Conservation (phyloP, 2,888 invertebrate genomes). For the Agrotis exclamationis region DNA sequence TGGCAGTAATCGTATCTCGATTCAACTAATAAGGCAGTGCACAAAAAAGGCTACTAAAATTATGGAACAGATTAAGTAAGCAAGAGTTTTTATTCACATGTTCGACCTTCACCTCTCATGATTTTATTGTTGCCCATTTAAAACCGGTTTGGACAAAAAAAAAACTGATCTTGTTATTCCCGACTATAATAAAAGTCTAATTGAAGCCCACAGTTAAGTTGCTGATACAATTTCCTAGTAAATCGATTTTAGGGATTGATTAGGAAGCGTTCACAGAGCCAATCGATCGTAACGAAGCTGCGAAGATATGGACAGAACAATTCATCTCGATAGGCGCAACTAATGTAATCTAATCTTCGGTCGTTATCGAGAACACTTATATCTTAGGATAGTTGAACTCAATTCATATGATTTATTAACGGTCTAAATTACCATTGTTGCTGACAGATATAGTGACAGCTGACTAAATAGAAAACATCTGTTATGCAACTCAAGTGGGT, state of each 20-base stretch:
- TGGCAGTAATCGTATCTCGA: conserved; percentile 38
- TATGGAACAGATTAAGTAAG: conserved; percentile 32
- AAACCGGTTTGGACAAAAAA: conserved; percentile 21
- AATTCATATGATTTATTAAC: conserved; percentile 61
- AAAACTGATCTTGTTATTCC: conserved; percentile 16
- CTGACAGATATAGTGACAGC: conserved; percentile 61
- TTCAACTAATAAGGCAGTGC: conserved; percentile 26
- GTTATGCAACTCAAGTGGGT: conserved; percentile 57
- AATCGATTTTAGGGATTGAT: conserved; percentile 53
- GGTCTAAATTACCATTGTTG: conserved; percentile 39
- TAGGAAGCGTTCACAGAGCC: conserved; percentile 51
- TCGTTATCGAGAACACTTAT: conserved; percentile 60
- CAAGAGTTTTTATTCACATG: conserved; percentile 23
- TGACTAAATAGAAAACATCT: conserved; percentile 63
- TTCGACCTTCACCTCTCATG: conserved; percentile 46
- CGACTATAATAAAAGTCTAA: conserved; percentile 18
- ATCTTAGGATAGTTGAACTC: conserved; percentile 58
- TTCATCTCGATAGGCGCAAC: conserved; percentile 51
- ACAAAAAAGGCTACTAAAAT: conserved; percentile 27
- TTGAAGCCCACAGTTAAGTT: conserved; percentile 17
- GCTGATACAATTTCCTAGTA: conserved; percentile 35
- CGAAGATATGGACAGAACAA: conserved; percentile 52
- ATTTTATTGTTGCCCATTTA: conserved; percentile 31
- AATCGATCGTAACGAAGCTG: conserved; percentile 56
- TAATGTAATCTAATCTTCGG: conserved; percentile 60